These are phyloP conservation scores for Chelonus formosanus DNA, from an alignment of 2,888 invertebrate genomes.

Conservation along the genomic window DNA sequence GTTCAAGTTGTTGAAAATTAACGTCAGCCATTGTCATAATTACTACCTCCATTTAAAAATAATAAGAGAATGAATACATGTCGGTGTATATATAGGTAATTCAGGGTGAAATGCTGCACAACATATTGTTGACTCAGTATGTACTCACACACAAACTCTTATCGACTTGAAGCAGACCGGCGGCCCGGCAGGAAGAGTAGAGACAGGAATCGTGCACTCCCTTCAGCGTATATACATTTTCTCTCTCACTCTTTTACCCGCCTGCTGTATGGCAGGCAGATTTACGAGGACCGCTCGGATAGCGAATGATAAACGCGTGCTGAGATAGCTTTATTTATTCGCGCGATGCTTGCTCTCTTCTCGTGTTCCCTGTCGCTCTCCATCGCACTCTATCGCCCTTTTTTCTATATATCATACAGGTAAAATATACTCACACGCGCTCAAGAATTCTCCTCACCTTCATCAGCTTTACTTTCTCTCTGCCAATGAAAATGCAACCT, in stretches of 20 bases:
- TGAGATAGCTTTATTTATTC: constrained; percentile 73
- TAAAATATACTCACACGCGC: constrained; percentile 8
- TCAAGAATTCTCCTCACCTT: neutral
- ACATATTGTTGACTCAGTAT: constrained; percentile 29
- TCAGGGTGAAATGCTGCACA: neutral
- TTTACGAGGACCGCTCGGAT: constrained; percentile 69
- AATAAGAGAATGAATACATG: constrained; percentile 2
- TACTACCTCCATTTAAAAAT: constrained; percentile 6
- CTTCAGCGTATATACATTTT: constrained; percentile 23
- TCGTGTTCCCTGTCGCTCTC: constrained; percentile 10
- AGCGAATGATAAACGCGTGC: constrained; percentile 71
- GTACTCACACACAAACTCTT: constrained; percentile 44
- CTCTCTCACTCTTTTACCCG: constrained; percentile 43
- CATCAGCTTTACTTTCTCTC: constrained; percentile 6
- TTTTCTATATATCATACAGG: neutral
- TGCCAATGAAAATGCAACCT: constrained; percentile 2
- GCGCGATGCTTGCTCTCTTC: constrained; percentile 62
- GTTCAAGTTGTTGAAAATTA: neutral
- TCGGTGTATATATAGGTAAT: neutral
- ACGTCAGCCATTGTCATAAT: constrained; percentile 6
- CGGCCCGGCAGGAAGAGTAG: constrained; percentile 37
- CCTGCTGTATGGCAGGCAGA: constrained; percentile 61
- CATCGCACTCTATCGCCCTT: constrained; percentile 6
- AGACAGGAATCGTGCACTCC: constrained; percentile 20
- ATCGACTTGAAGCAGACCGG: constrained; percentile 55